Conservation (phyloP, 2,888 invertebrate genomes). For the Aphodius sticticus region DNA sequence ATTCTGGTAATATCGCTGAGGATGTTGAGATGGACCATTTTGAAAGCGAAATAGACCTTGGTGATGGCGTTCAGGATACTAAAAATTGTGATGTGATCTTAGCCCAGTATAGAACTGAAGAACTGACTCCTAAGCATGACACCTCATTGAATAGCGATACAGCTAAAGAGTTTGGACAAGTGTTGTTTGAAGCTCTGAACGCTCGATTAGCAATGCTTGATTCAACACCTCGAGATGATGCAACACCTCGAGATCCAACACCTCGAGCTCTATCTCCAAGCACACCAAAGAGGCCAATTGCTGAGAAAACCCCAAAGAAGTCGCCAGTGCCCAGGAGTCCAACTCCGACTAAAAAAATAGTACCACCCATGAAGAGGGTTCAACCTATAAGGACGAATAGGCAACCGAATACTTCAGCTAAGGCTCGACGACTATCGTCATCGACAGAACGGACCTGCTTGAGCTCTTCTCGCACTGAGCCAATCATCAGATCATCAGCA, state of each 20-base stretch:
- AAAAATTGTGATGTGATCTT: constrained; percentile 15
- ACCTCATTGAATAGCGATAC: too few species aligned
- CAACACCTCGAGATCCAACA: too few species aligned
- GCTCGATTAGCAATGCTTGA: neutral
- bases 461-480: constrained; percentile 20
- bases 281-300: constrained; percentile 21
- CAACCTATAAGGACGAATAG: neutral
- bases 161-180: neutral
- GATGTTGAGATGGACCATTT: constrained; percentile 45
- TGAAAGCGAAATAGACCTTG: constrained; percentile 43
- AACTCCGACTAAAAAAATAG: neutral
- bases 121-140: constrained; percentile 19
- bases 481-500: constrained; percentile 7
- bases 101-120: constrained; percentile 24
- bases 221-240: neutral
- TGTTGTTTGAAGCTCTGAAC: neutral
- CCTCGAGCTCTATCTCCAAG: neutral
- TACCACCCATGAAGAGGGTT: neutral
- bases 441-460: neutral
- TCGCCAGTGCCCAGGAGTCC: neutral
- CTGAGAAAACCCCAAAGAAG: neutral
- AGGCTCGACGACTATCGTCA: neutral
- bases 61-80: constrained; percentile 28
- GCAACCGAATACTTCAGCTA: neutral
- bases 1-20: constrained; percentile 41